Percentiles rank a stretch among this genome's conserved stretches.
Conservation (phyloP, 2,113 vertebrate species). For the Podilymbus podiceps region DNA sequence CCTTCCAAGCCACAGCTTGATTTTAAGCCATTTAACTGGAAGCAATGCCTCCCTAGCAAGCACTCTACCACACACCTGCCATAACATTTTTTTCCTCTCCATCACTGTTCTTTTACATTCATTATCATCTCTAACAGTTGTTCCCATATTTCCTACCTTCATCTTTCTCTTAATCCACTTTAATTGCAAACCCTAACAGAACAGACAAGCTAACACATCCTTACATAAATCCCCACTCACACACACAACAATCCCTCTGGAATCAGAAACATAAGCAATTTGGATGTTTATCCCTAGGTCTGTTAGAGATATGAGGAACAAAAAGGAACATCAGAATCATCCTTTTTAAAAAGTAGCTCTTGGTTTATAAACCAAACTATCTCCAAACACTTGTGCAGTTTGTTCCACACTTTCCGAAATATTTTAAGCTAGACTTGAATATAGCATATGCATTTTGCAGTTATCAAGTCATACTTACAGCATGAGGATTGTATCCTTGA, state of each 20-base stretch:
- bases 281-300: neutral
- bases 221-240: neutral
- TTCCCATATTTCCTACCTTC: neutral
- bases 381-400: neutral
- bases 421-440: neutral
- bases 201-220: neutral
- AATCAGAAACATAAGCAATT: neutral
- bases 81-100: neutral
- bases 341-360: neutral
- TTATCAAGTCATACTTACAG: neutral
- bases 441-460: neutral
- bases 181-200: constrained; percentile 9
- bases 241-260: neutral
- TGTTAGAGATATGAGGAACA: neutral
- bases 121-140: neutral
- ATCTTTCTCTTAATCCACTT: constrained; percentile 2
- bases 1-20: neutral
- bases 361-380: neutral
- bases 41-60: neutral
- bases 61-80: neutral
- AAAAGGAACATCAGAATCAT: neutral
- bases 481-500: neutral
- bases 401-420: neutral
- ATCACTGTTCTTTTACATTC: neutral
- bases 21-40: neutral